Conservation (phyloP, 2,888 invertebrate species). For the Unio pictorum region DNA sequence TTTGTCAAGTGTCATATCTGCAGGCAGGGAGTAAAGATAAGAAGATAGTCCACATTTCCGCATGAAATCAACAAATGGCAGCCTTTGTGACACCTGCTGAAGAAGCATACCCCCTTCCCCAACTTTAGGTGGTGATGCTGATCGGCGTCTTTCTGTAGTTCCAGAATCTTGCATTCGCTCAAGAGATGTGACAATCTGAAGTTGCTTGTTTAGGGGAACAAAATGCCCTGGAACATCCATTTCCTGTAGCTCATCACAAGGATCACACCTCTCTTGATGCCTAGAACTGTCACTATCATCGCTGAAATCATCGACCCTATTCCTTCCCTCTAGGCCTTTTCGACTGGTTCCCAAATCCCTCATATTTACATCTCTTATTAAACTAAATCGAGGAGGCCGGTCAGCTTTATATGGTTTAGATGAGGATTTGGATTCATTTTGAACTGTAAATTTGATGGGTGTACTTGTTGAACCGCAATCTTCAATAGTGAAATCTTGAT, state of each 20-base stretch:
- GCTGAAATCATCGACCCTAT: slow-evolving; percentile 53
- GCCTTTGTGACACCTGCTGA: slow-evolving; percentile 46
- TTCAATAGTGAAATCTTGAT: slow-evolving; percentile 23
- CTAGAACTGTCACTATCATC: slow-evolving; percentile 53
- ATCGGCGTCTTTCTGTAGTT: slow-evolving; percentile 28
- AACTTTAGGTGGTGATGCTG: slow-evolving; percentile 48
- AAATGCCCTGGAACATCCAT: slow-evolving; percentile 41
- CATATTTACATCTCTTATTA: slow-evolving; percentile 32
- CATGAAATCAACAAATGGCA: slow-evolving; percentile 64
- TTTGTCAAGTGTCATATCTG: slow-evolving; percentile 63
- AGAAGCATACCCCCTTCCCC: slow-evolving; percentile 38
- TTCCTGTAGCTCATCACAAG: slow-evolving; percentile 52
- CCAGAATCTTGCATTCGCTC: slow-evolving; percentile 35
- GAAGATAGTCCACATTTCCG: slow-evolving; percentile 58
- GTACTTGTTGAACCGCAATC: slow-evolving; percentile 33
- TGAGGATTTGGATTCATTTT: slow-evolving; percentile 20
- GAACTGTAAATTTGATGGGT: slow-evolving; percentile 29
- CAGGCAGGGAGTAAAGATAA: slow-evolving; percentile 65
- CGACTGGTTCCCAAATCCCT: slow-evolving; percentile 45
- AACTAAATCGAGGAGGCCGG: slow-evolving; percentile 31
- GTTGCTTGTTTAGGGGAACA: slow-evolving; percentile 57
- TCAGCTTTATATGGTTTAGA: slow-evolving; percentile 13
- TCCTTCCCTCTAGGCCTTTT: slow-evolving; percentile 37
- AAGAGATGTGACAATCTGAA: slow-evolving; percentile 61
- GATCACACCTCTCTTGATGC: slow-evolving; percentile 45